Base-by-base conservation (phyloP, 2,113 vertebrate species). In the Psephotus haematonotus region DNA sequence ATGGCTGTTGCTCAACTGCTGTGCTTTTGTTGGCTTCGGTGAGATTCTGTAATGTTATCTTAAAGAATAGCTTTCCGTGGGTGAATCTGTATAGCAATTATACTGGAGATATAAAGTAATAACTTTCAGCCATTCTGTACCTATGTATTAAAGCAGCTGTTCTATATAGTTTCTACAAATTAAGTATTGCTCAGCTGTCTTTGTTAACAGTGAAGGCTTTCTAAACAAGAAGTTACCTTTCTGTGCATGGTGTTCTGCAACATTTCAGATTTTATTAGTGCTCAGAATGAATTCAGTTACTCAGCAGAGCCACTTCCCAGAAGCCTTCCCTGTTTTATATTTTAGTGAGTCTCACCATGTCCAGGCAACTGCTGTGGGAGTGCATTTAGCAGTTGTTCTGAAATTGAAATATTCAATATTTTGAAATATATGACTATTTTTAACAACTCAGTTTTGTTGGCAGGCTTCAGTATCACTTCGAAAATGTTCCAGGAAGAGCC, bases 31-130 rank as follows among this genome's bases (percentile, higher is more conserved):
- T 94, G 63, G n/a, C 89, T 93, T 81, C 67, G 80, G 1, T 53
- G 60, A 93, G 68, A 60, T 92, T 86, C 47, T 90, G 52, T 72
- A 90, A 78, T 44, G 39, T 71, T 93, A 41, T 35, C 88, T 96
- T 76, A 76, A 97, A 96, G 87, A 96, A 65, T 89, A 86, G 84
- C 27, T 95, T 75, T 93, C 82, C 92, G 65, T 96, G 71, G 59
- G 23, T 64, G 63, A 75, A 53, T 79, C 28, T 39, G n/a, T 85
- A 17, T 43, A 90, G 76, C 46, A 55, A 9, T 81, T 86, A 84
- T 49, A 50, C 53, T 59, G 68, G 44, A 93, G 35, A 46, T 78
- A 17, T 25, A 44, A 96, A 84, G 84, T 44, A 67, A 59, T 47
- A 74, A 53, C 33, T 63, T 13, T 76, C 55, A 67, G 46, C 37